Base-by-base conservation (phyloP, 2,888 invertebrate species). In the Brassicogethes aeneus region DNA sequence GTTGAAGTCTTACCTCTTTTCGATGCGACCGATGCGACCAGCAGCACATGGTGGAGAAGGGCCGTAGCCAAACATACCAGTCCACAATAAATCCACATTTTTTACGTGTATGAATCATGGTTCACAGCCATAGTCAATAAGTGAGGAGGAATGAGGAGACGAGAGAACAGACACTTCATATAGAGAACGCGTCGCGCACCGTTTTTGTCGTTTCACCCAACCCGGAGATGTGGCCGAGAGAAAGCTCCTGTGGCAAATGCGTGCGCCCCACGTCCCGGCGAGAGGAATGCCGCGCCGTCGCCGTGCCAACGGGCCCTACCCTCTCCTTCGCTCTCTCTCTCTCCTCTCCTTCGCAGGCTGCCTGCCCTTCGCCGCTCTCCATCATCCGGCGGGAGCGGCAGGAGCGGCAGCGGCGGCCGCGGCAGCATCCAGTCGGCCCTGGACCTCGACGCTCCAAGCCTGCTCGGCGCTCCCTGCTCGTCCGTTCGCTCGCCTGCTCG, bases 61-160 rank as follows among this genome's bases (percentile, higher is more conserved):
- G 57, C 57, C 55, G 58, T 56, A 51, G 56, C 57, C 56, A 59
- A 58, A 57, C 57, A 51, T 53, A 60, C 56, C 59, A 62, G 61
- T 61, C 61, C 64, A 60, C 62, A 62, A 53, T 62, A 61, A 60
- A 65, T 61, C 63, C 64, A 63, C 64, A 64, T 63, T 60, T 63
- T 62, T 61, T 64, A 65, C 61, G 62, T 62, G 54, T 58, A 59
- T 57, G 59, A 59, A 56, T 60, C 65, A 65, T 65, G 60, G 59
- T 65, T 62, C 65, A 62, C 64, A 61, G 64, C 64, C 65, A 65
- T 65, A 58, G 51, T 61, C 54, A 57, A 48, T 7, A 23, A 23
- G 23, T 7, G 23, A 7, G n/a, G 23, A 23, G 23, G 5, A 7
- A 23, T 23, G 23, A 10, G 23, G 23, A n/a, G n/a, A n/a, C n/a